Evolutionary conservation across 1,140 invertebrate species (phyloP), one percentile per base, ranked within the genome.

Genomic region (Penaeus japonicus): DNA sequence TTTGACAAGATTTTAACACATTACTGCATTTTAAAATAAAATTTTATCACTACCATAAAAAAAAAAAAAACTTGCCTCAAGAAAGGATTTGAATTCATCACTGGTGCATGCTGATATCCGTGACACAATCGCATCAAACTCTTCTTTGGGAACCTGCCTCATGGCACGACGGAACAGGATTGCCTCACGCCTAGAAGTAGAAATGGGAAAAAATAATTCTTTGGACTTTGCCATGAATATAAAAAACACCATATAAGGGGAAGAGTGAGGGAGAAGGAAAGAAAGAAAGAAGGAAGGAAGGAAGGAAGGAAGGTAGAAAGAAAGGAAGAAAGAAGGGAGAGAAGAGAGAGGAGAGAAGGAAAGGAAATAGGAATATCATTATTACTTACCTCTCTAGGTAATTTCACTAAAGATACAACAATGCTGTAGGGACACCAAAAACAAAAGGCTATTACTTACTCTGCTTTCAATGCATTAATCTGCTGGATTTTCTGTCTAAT

Each of bases 161-260:
- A 89, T 75, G 18, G 84, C 84, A n/a, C 89, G 77, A 27, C 89
- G 84, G 79, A 89, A 89, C 53, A 89, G 77, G 65, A 89, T 86
- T 4, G 84, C 84, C 24, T 89, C 89, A 53, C 82, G 70, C 80
- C 89, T 89, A 57, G n/a, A 78, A 84, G 20, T 22, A 47, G 30
- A 32, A 2, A n/a, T 39, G 24, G 22, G 22, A 59, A 47, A 62
- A 27, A 78, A 35, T 57, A 35, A n/a, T 59, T n/a, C n/a, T n/a
- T n/a, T n/a, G n/a, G n/a, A n/a, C n/a, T n/a, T n/a, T n/a, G n/a
- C n/a, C n/a, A n/a, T n/a, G n/a, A 24, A 70, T 1, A 30, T 4
- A 70, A 70, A 70, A 70, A 12, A 70, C 62, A 70, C 15, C 20
- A 30, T 0, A 70, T 10, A 70, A 70, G 5, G 20, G 30, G 18